phyloP scores from a whole-genome alignment of 2,888 invertebrate genomes.

The Autographa pulchrina region DNA sequence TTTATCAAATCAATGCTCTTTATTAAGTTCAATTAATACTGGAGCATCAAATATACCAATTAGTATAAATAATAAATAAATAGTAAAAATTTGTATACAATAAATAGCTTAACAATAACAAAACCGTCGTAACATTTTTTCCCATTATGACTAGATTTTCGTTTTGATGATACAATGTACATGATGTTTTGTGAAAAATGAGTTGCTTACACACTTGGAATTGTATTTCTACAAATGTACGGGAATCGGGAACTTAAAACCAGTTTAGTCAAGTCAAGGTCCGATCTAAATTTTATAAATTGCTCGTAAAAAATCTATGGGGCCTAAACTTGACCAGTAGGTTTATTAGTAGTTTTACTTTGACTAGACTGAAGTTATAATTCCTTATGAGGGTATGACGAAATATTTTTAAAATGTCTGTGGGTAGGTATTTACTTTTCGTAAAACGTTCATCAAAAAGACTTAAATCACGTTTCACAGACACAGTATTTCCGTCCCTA shows the following conservation, averaged over 20 bases:
- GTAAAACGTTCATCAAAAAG: background rate
- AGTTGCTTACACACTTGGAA: slow-evolving; percentile 45
- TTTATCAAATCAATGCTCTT: slow-evolving; percentile 78
- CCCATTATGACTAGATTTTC: slow-evolving; percentile 81
- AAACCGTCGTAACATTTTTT: slow-evolving; percentile 70
- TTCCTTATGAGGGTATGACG: no score
- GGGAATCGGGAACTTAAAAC: background rate
- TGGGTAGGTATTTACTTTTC: no score
- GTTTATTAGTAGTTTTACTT: slow-evolving; percentile 19
- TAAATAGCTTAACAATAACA: slow-evolving; percentile 83
- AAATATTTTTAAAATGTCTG: no score
- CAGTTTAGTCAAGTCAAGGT: slow-evolving; percentile 40
- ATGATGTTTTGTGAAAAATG: slow-evolving; percentile 48
- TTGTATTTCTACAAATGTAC: slow-evolving; percentile 24
- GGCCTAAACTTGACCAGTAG: slow-evolving; percentile 39
- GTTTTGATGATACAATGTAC: slow-evolving; percentile 62
- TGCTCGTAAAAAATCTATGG: slow-evolving; percentile 55
- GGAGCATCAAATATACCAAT: slow-evolving; percentile 80
- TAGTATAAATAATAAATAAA: slow-evolving; percentile 73
- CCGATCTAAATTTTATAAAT: slow-evolving; percentile 46
- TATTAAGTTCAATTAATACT: slow-evolving; percentile 83
- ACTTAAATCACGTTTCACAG: background rate
- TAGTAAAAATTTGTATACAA: slow-evolving; percentile 84
- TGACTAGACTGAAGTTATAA: slow-evolving; percentile 6
- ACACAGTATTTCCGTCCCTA: background rate